Evolutionary conservation across 2,888 invertebrate species (phyloP).

Genomic region (Parnassius mnemosyne): DNA sequence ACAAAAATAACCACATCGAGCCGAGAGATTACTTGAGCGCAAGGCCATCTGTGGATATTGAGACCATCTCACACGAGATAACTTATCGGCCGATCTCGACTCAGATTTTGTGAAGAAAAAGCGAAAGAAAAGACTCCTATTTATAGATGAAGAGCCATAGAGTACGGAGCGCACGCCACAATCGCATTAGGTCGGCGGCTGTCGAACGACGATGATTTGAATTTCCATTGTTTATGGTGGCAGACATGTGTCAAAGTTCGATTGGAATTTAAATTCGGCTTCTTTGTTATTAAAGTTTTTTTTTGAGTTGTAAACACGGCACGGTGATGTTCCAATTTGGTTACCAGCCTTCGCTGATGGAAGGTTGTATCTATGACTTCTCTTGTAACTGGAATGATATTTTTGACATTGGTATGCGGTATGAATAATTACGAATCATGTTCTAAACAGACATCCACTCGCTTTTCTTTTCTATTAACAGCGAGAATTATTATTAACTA

Average conservation of each 20-base stretch:
- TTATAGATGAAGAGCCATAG: slow-evolving; percentile 74
- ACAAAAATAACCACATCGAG: slow-evolving; percentile 66
- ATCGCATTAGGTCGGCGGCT: slow-evolving; percentile 70
- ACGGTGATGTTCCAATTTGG: slow-evolving; percentile 79
- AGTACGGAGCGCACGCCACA: slow-evolving; percentile 63
- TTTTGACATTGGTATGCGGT: slow-evolving; percentile 74
- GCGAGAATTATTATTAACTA: not conserved
- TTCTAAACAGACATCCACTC: slow-evolving; percentile 35
- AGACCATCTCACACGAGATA: slow-evolving; percentile 78
- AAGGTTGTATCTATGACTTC: slow-evolving; percentile 72
- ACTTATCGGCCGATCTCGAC: slow-evolving; percentile 74
- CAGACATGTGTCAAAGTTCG: slow-evolving; percentile 81
- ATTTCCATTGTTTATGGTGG: slow-evolving; percentile 81
- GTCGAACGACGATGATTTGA: slow-evolving; percentile 77
- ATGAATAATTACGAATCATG: slow-evolving; percentile 76
- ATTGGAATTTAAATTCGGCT: slow-evolving; percentile 80
- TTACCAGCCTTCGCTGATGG: slow-evolving; percentile 66
- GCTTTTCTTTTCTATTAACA: slow-evolving; percentile 28
- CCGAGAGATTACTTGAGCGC: slow-evolving; percentile 69
- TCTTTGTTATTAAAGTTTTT: slow-evolving; percentile 73
- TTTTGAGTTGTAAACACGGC: slow-evolving; percentile 79
- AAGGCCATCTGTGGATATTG: slow-evolving; percentile 80
- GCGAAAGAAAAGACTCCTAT: slow-evolving; percentile 77
- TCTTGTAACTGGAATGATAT: slow-evolving; percentile 60
- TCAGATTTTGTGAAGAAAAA: slow-evolving; percentile 77